Evolutionary conservation across 2,888 invertebrate genomes (phyloP), one percentile per base, ranked within the genome.

Genomic region (Xestia sexstrigata): DNA sequence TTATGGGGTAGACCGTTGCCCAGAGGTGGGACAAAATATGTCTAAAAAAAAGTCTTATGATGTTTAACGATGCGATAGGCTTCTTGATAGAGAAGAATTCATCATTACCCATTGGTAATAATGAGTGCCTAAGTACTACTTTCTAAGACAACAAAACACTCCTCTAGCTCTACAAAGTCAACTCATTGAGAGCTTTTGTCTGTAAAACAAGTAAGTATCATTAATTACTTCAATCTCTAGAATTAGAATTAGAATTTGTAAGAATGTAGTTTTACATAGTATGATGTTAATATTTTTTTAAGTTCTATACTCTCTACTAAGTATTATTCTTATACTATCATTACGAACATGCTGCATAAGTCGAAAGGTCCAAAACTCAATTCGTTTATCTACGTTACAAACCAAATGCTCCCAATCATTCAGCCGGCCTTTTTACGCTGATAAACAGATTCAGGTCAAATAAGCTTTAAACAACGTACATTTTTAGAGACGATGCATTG

Each of bases 391-490:
- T 39, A 20, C n/a, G 11, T 73, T 55, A 47, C 26, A 75, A 35
- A 23, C 35, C 42, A 75, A 81, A 42, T 66, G 42, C 30, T 55
- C 47, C 30, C 7, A 77, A 68, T 63, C 30, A 79, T 63, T 55
- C 20, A 42, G 47, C 42, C 26, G 35, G 47, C 42, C 26, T 77
- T 55, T 74, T 58, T 67, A 55, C 30, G 58, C 52, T 67, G 78
- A 83, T 83, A 77, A 68, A 73, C 70, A 67, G 62, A 82, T 78
- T 69, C 62, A 78, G 83, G 62, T 77, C 70, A 76, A 76, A 65
- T 66, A 63, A 73, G 68, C 55, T 76, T 76, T 63, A 73, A 76
- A 83, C 76, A 70, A 70, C 79, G 67, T 20, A 70, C 74, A 73
- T 77, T 74, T 85, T 75, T 73, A 86, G 74, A 74, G 20, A 47